Percentiles rank a stretch among this genome's conserved stretches.
These are phyloP conservation scores for Microvelia longipes DNA, from an alignment of 1,140 invertebrate genomes.

Conservation along the genomic window DNA sequence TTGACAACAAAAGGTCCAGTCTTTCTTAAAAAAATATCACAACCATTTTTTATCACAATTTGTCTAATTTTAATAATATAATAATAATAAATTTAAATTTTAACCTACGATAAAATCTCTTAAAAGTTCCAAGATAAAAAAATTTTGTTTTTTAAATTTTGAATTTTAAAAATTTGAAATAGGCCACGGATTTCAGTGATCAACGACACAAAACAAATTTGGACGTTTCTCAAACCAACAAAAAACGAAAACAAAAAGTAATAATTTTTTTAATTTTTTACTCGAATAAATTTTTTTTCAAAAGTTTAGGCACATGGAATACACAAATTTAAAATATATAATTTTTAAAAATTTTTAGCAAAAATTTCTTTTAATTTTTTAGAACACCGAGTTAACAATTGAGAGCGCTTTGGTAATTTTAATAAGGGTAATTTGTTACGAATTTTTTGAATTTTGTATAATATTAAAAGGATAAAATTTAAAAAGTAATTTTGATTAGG, in stretches of 20 bases:
- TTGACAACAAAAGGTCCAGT: constrained; percentile 12
- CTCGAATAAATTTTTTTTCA: constrained; percentile 10
- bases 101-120: background rate
- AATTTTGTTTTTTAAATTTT: constrained; percentile 10
- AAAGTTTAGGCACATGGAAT: constrained; percentile 15
- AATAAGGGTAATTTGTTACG: background rate
- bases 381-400: constrained; percentile 1
- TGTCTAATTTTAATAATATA: constrained; percentile 7
- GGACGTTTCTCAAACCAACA: constrained; percentile 13
- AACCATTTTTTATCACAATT: constrained; percentile 20
- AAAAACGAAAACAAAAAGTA: constrained; percentile 8
- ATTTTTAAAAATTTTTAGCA: no score
- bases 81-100: constrained; percentile 9
- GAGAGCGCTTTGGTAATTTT: constrained; percentile 1
- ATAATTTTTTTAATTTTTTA: constrained; percentile 5
- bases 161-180: constrained; percentile 16
- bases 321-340: constrained; percentile 11
- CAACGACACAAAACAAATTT: constrained; percentile 13
- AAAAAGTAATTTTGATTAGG: background rate
- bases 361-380: constrained; percentile 9
- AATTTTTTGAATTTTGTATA: background rate
- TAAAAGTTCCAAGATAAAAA: background rate
- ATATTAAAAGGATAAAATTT: background rate
- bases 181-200: constrained; percentile 18
- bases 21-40: constrained; percentile 19